These are phyloP conservation scores for Plusia festucae DNA, from an alignment of 2,888 invertebrate species.

Conservation along the genomic window DNA sequence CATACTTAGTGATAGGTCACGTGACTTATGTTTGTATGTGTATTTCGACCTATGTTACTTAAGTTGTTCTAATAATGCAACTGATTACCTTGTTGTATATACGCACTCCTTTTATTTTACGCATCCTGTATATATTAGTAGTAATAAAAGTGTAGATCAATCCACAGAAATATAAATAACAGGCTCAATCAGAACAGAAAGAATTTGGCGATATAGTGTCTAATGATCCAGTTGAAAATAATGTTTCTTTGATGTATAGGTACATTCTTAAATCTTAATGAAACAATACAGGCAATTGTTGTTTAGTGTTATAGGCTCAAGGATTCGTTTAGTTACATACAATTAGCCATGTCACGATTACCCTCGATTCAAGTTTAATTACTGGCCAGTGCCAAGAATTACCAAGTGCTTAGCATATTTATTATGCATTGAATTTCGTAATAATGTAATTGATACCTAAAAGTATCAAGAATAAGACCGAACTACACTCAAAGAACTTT, in stretches of 20 bases:
- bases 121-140: no score
- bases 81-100: no score
- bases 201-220: no score
- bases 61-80: no score
- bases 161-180: no score
- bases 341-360: slow-evolving; percentile 48
- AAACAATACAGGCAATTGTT: slow-evolving; percentile 9
- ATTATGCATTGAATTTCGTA: slow-evolving; percentile 31
- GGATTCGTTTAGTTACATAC: slow-evolving; percentile 44
- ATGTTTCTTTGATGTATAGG: neutral
- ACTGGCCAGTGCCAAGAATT: slow-evolving; percentile 36
- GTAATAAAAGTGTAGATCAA: no score
- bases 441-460: slow-evolving; percentile 17
- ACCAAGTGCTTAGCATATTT: slow-evolving; percentile 34
- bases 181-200: no score
- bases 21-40: no score
- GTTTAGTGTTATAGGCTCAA: slow-evolving; percentile 29
- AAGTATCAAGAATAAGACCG: neutral
- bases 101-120: no score
- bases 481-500: neutral
- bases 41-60: no score
- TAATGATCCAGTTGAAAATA: no score
- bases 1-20: no score
- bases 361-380: slow-evolving; percentile 51
- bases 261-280: neutral